Percentiles rank a stretch among this genome's conserved stretches.
These are phyloP conservation scores for Mythimna vitellina DNA, from an alignment of 2,888 invertebrate species.

Conservation along the genomic window DNA sequence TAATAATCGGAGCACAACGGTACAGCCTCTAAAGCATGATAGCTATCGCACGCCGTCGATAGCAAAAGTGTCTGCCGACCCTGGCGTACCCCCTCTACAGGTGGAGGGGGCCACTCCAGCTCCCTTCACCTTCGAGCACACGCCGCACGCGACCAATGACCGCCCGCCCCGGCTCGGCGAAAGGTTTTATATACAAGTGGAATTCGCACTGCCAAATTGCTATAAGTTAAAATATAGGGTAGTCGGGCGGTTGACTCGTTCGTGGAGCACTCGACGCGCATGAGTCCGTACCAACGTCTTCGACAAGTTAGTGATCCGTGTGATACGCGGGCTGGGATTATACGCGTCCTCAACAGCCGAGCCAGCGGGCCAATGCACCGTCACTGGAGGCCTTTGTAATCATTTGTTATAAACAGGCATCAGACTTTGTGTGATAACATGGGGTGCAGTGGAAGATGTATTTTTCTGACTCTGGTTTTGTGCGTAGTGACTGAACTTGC, in stretches of 20 bases:
- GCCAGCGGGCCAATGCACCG: constrained; percentile 79
- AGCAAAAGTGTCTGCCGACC: constrained; percentile 90
- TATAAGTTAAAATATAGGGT: constrained; percentile 92
- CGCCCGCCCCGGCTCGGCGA: constrained; percentile 89
- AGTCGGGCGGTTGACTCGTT: constrained; percentile 88
- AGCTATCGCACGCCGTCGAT: constrained; percentile 82
- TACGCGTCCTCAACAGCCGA: constrained; percentile 68
- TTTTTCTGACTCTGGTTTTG: constrained; percentile 88
- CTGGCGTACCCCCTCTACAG: constrained; percentile 82
- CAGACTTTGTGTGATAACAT: constrained; percentile 83
- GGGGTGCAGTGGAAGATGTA: constrained; percentile 89
- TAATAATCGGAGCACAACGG: constrained; percentile 76
- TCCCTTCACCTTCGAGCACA: constrained; percentile 88
- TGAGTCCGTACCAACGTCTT: constrained; percentile 64
- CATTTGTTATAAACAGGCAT: constrained; percentile 68
- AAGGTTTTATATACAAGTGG: constrained; percentile 92
- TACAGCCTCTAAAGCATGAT: constrained; percentile 77
- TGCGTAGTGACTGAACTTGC: constrained; percentile 88
- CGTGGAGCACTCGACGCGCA: constrained; percentile 76
- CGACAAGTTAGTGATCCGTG: constrained; percentile 63
- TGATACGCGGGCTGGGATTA: constrained; percentile 74
- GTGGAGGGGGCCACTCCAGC: constrained; percentile 80
- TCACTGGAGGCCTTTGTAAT: constrained; percentile 78
- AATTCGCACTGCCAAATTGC: constrained; percentile 91
- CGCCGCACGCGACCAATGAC: constrained; percentile 86